Percentiles rank a stretch among this genome's conserved stretches.
Evolutionary conservation across 2,888 invertebrate species (phyloP).

Genomic region (Sisyra terminalis): DNA sequence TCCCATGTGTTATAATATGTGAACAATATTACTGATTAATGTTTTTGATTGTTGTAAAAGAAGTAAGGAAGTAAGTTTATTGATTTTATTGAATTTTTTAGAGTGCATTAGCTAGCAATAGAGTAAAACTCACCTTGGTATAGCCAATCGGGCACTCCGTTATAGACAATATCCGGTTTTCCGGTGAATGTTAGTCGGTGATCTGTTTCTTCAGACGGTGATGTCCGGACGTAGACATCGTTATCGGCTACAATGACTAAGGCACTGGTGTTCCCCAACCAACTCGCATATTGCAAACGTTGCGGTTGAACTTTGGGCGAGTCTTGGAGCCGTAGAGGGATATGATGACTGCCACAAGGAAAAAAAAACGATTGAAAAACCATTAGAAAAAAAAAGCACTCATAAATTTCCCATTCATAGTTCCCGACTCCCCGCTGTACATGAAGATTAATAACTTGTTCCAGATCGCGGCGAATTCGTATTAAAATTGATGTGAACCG

Average conservation of each 20-base stretch:
- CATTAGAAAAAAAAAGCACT: not conserved
- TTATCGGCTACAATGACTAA: constrained; percentile 71
- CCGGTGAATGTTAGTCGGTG: constrained; percentile 60
- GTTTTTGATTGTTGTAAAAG: no score
- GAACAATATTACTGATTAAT: no score
- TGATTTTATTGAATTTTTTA: no score
- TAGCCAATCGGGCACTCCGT: constrained; percentile 91
- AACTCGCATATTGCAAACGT: constrained; percentile 68
- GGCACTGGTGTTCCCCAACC: constrained; percentile 65
- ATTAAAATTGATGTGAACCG: no score
- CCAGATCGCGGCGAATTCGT: no score
- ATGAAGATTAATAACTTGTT: no score
- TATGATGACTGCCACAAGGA: constrained; percentile 50
- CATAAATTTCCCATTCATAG: no score
- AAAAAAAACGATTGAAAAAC: constrained; percentile 6
- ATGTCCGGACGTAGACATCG: constrained; percentile 69
- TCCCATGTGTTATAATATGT: no score
- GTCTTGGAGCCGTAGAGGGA: constrained; percentile 65
- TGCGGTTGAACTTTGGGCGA: constrained; percentile 49
- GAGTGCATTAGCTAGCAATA: no score
- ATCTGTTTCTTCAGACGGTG: constrained; percentile 52
- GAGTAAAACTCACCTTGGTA: constrained; percentile 60
- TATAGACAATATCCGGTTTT: constrained; percentile 65
- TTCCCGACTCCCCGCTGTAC: no score
- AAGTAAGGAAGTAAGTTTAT: no score